Base-by-base conservation (phyloP, 92 coral and sea anemone species). In the Chrysogorgia sp. region DNA sequence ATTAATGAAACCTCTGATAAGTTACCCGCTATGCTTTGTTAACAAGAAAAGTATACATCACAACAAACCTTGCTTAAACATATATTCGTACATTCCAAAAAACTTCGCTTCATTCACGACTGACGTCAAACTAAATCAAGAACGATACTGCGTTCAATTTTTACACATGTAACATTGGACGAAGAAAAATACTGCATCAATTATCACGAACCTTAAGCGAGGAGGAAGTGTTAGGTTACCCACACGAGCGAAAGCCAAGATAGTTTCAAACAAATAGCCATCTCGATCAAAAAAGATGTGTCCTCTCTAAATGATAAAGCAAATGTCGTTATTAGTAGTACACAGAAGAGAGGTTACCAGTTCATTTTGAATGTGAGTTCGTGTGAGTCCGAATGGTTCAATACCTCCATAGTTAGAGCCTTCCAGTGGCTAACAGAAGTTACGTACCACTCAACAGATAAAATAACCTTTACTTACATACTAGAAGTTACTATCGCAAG, bases 241-340 rank as follows among this genome's bases (percentile, higher is more conserved):
- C 29, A 31, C 45, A 52, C 78, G 78, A 71, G 78, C 78, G 34
- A 71, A 71, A 30, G 78, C 63, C 26, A 71, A 47, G 53, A 71
- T 71, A 71, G 52, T 71, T 40, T 71, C 78, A 71, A 71, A 71
- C 12, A 71, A 53, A 50, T 71, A 71, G 50, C 75, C 75, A 41
- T 68, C 75, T 41, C 75, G 58, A 45, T 68, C 75, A 22, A 68
- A 41, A 68, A 68, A 68, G 48, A 68, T 24, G 21, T 68, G 75
- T 10, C 75, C 75, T 20, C 58, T 68, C 75, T 68, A 45, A 0
- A 68, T 0, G 45, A 68, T 1, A 19, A 22, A 41, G 52, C 23
- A 3, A 65, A 40, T 22, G 37, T 34, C 47, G 47, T 63, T 0
- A 10, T 31, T 22, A n/a, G 3, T 31, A 31, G 10, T n/a, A 34